phyloP scores from a whole-genome alignment of 2,113 vertebrate genomes.

The Elanus axillaris region DNA sequence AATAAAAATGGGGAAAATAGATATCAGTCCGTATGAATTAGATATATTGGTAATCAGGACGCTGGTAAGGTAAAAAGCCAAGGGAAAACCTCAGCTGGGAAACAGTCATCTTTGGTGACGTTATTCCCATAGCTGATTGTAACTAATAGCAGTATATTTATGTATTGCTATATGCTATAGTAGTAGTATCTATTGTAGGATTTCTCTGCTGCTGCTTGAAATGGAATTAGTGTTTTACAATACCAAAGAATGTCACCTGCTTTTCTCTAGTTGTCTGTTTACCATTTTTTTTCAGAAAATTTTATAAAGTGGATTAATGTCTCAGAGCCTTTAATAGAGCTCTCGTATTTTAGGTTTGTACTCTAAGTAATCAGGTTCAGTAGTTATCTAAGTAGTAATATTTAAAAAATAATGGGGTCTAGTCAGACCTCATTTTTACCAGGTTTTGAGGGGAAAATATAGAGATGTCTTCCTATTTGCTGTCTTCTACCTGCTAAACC shows the following conservation, averaged over 20 bases:
- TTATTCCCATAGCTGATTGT: not conserved
- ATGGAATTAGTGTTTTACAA: not conserved
- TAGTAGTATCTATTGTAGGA: not conserved
- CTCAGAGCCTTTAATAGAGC: not conserved
- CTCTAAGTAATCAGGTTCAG: not conserved
- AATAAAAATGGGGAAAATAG: not conserved
- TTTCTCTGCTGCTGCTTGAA: not conserved
- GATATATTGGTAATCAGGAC: not conserved
- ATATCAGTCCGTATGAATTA: not conserved
- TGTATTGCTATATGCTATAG: accelerated
- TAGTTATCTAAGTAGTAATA: not conserved
- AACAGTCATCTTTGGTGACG: no score
- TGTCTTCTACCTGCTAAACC: not conserved
- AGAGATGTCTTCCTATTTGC: not conserved
- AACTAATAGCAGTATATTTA: not conserved
- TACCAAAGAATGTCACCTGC: not conserved
- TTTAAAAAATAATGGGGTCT: not conserved
- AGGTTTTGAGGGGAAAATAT: not conserved
- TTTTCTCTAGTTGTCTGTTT: not conserved
- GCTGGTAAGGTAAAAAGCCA: not conserved
- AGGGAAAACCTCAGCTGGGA: not conserved
- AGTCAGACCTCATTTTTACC: not conserved
- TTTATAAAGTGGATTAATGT: not conserved
- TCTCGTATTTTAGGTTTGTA: not conserved
- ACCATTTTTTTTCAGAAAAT: not conserved